Evolutionary conservation across 2,113 vertebrate species (phyloP).

Genomic region (Pyxicephalus adspersus): DNA sequence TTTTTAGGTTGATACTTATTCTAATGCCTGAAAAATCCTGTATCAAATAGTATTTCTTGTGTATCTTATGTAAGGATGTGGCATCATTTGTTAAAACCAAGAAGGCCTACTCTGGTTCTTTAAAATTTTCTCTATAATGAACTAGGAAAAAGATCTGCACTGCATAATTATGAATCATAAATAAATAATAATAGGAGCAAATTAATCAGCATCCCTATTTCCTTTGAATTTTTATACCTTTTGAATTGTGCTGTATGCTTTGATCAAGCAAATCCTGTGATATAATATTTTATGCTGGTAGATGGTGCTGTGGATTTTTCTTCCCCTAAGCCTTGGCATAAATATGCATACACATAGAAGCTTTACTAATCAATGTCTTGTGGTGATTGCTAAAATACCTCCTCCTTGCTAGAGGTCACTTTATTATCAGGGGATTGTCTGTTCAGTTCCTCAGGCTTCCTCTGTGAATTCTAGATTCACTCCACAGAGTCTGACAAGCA

Average conservation of each 20-base stretch:
- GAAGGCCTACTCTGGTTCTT: too few relatives aligned
- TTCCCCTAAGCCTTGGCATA: background rate
- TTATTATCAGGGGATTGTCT: constrained; percentile 41
- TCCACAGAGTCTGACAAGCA: background rate
- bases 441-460: constrained; percentile 27
- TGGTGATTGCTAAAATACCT: constrained; percentile 46
- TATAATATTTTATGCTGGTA: constrained; percentile 15
- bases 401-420: constrained; percentile 49
- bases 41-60: too few relatives aligned
- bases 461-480: constrained; percentile 21
- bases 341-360: constrained; percentile 33
- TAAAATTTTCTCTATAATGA: too few relatives aligned
- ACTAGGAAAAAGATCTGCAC: too few relatives aligned
- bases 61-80: too few relatives aligned
- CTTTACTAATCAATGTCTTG: constrained; percentile 51
- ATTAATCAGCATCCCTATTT: too few relatives aligned
- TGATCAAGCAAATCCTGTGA: constrained; percentile 5
- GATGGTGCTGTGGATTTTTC: constrained; percentile 42
- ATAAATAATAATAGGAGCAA: too few relatives aligned
- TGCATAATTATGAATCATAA: too few relatives aligned
- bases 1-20: too few relatives aligned
- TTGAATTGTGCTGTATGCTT: background rate
- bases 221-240: background rate
- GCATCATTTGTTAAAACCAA: too few relatives aligned
- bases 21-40: too few relatives aligned